Evolutionary conservation across 2,113 vertebrate species (phyloP).

Genomic region (Malurus melanocephalus): DNA sequence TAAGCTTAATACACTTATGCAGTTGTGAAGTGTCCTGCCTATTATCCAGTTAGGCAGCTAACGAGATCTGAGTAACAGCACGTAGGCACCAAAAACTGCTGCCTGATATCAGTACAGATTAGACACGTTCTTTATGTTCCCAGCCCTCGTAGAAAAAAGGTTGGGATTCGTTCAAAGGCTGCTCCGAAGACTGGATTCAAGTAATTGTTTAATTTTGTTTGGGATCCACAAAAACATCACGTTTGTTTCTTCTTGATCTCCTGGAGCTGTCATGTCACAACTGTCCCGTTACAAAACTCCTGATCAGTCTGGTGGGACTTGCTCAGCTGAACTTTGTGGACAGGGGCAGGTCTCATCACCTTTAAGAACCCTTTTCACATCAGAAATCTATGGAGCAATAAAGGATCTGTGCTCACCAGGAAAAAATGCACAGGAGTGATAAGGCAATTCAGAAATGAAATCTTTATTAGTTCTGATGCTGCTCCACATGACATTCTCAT

Average conservation of each 20-base stretch:
- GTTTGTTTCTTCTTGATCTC: slow-evolving; percentile 25
- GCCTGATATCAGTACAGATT: slow-evolving; percentile 6
- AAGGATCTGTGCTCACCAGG: not conserved
- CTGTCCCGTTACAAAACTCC: not conserved
- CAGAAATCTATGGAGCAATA: not conserved
- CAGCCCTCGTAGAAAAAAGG: not conserved
- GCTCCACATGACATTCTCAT: not conserved
- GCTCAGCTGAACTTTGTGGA: not conserved
- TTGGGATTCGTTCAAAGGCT: slow-evolving; percentile 41
- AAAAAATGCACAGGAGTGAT: not conserved
- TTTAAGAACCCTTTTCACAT: not conserved
- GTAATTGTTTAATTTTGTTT: slow-evolving; percentile 58
- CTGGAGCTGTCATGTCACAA: not conserved
- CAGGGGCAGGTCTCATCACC: not conserved
- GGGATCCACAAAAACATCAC: not conserved
- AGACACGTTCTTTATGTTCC: slow-evolving; percentile 27
- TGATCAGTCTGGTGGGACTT: not conserved
- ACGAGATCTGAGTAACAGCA: slow-evolving; percentile 59
- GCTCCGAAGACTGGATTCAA: slow-evolving; percentile 9
- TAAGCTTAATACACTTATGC: slow-evolving; percentile 40
- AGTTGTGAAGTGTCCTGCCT: slow-evolving; percentile 61
- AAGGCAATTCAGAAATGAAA: not conserved
- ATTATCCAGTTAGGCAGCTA: slow-evolving; percentile 55
- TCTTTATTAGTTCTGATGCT: not conserved
- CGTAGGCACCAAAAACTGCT: slow-evolving; percentile 44